Percentiles rank a stretch among this genome's conserved stretches.
phyloP scores from a whole-genome alignment of 2,797 vertebrate species.

The Ciconia nigra region DNA sequence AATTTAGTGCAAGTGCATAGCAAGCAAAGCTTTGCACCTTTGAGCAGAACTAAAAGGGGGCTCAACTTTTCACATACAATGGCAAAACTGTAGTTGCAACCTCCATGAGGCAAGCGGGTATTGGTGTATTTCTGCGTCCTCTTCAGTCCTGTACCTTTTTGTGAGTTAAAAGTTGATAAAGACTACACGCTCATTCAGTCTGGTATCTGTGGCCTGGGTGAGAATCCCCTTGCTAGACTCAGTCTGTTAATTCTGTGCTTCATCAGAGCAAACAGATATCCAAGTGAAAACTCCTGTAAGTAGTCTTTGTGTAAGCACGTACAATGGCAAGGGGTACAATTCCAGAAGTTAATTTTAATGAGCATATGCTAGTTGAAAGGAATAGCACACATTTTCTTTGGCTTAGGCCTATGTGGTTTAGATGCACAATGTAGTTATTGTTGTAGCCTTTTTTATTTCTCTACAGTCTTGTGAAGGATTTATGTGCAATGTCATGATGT shows the following conservation, averaged over 20 bases:
- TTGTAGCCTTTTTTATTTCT: not conserved
- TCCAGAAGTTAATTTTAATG: not conserved
- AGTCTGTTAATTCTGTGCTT: not conserved
- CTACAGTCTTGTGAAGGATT: not conserved
- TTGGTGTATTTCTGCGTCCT: not conserved
- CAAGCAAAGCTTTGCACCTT: not conserved
- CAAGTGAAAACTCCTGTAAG: not conserved
- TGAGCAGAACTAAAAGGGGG: not conserved
- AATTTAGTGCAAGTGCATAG: not conserved
- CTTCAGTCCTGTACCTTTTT: not conserved
- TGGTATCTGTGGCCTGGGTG: not conserved
- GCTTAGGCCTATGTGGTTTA: not conserved
- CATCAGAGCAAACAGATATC: not conserved
- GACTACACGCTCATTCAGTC: not conserved
- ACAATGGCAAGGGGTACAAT: not conserved
- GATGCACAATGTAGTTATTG: not conserved
- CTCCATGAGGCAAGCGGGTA: rapidly evolving
- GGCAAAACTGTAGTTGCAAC: not conserved
- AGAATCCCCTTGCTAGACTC: not conserved
- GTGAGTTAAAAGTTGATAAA: not conserved
- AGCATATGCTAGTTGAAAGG: not conserved
- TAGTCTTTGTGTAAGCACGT: not conserved
- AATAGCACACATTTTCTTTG: not conserved
- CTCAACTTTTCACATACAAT: rapidly evolving
- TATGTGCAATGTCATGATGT: not conserved